Evolutionary conservation across 2,113 vertebrate species (phyloP).

Genomic region (Lichenostomus cassidix): DNA sequence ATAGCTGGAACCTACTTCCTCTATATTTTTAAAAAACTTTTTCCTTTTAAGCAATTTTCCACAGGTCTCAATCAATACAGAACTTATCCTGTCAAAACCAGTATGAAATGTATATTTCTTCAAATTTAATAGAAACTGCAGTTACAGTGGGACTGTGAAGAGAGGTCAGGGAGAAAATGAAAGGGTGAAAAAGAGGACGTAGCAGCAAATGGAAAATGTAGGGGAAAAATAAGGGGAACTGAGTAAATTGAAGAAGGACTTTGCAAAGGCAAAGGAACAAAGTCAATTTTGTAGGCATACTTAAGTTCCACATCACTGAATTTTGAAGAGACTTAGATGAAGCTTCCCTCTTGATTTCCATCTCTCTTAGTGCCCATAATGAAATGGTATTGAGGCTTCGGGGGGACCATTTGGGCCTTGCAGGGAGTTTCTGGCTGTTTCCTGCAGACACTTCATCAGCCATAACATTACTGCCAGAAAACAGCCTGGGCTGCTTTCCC

Average conservation of each 20-base stretch:
- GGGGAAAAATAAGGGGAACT: not conserved
- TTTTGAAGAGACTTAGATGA: not conserved
- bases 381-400: not conserved
- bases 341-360: slow-evolving; percentile 12
- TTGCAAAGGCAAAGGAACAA: slow-evolving; percentile 1
- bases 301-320: slow-evolving; percentile 27
- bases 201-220: slow-evolving; percentile 3
- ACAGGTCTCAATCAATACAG: not conserved
- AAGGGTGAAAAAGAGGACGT: not conserved
- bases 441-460: not conserved
- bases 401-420: not conserved
- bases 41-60: not conserved
- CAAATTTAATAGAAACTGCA: not conserved
- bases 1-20: not conserved
- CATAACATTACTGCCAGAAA: not conserved
- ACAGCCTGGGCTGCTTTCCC: not conserved
- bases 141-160: not conserved
- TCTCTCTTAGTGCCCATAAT: not conserved
- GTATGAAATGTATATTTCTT: slow-evolving; percentile 11
- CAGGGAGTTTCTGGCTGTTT: not conserved
- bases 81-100: not conserved
- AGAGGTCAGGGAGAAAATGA: not conserved
- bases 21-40: not conserved
- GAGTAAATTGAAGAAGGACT: not conserved
- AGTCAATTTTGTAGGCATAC: slow-evolving; percentile 1